These are phyloP conservation scores for Scelioninae gen. 2 DNA, from an alignment of 2,888 invertebrate species.

Conservation along the genomic window DNA sequence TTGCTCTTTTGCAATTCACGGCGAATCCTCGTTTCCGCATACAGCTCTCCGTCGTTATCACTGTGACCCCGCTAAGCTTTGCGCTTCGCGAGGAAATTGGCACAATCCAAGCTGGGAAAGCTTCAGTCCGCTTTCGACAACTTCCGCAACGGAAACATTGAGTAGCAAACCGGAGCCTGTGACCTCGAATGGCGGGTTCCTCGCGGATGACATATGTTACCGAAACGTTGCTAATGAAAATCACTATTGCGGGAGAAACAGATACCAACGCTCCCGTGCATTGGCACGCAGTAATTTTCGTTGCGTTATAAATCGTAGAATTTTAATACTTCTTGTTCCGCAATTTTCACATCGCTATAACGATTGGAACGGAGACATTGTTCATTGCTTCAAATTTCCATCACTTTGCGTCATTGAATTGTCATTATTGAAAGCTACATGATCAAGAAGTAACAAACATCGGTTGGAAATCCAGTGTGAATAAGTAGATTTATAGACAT, in stretches of 20 bases:
- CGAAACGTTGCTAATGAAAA: constrained; percentile 56
- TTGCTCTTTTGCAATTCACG: constrained; percentile 36
- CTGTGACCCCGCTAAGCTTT: constrained; percentile 49
- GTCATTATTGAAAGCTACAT: too few relatives aligned
- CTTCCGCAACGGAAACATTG: constrained; percentile 58
- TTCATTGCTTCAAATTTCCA: too few relatives aligned
- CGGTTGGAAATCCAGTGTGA: too few relatives aligned
- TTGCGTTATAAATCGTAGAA: too few relatives aligned
- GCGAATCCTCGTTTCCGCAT: constrained; percentile 37
- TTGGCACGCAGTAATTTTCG: too few relatives aligned
- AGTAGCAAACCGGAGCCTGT: constrained; percentile 52
- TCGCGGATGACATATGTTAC: constrained; percentile 38
- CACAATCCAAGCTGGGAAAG: constrained; percentile 57
- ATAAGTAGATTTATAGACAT: too few relatives aligned
- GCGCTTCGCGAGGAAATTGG: constrained; percentile 56
- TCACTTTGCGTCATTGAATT: too few relatives aligned
- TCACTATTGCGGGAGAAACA: constrained; percentile 30
- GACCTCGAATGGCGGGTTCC: constrained; percentile 31
- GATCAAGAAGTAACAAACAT: too few relatives aligned
- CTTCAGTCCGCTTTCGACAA: constrained; percentile 57
- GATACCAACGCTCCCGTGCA: constrained; percentile 7
- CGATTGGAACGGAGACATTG: too few relatives aligned
- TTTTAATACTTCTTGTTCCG: too few relatives aligned
- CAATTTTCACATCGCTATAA: too few relatives aligned
- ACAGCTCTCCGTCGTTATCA: constrained; percentile 45